Evolutionary conservation across 2,888 invertebrate species (phyloP), one percentile per base, ranked within the genome.

Genomic region (Subacronicta megacephala): DNA sequence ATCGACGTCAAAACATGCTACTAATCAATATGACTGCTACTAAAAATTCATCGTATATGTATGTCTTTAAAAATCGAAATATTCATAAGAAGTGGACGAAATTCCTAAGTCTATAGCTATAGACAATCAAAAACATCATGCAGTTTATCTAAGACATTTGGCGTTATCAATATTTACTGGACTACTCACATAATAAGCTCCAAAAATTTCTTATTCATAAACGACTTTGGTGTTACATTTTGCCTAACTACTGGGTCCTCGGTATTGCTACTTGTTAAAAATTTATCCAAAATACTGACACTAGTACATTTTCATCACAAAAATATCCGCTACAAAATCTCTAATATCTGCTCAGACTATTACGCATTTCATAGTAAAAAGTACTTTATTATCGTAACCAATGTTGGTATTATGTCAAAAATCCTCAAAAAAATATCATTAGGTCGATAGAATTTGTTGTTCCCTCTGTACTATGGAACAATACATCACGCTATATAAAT

Each of bases 171-270:
- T 65, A 70, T 73, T 67, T 63, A 77, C 59, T 79, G 81, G 75
- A 80, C 78, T 83, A 84, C 78, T 81, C 83, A 81, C 44, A 16
- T 65, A 63, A 85, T 92, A 92, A 92, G 92, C 93, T 93, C 92
- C 89, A 83, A 82, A 78, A 80, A 80, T 78, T 69, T 77, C 87
- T 90, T 88, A 82, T 51, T 78, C 72, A 80, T 87, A 85, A 84
- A 88, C 87, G 87, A 90, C 88, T 88, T 93, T 92, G 93, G 93
- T 93, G 93, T 93, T 81, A 81, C 79, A 80, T 83, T 82, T 87
- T 82, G 75, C 85, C 88, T 92, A 92, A 82, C 91, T 93, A 93
- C 84, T 90, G 90, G 90, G 88, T 90, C 90, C 88, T 82, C 78
- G 81, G 81, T 87, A 88, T 79, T 73, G 77, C 90, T 92, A 90